Base-by-base conservation (phyloP, 2,888 invertebrate genomes). In the Agonum fuliginosum region DNA sequence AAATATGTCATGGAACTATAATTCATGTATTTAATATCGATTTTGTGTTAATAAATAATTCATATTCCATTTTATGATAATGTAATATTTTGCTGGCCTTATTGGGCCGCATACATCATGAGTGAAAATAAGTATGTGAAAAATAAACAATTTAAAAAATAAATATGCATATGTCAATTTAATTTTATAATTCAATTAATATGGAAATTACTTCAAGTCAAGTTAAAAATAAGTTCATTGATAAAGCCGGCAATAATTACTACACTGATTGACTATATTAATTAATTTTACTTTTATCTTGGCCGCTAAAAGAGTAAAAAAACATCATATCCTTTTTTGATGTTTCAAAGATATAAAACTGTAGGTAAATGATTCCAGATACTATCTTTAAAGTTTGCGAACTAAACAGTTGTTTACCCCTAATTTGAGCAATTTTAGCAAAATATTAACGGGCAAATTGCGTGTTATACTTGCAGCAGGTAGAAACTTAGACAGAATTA, bases 361-460 rank as follows among this genome's bases (percentile, higher is more conserved):
- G 54, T 24, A 54, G 22, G 54, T 24, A 54, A 17, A 48, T 5
- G 3, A 3, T 8, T 2, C 10, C 54, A n/a, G 54, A 54, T 54
- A 54, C 2, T 24, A 27, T 54, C 54, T 22, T 3, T 54, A 54
- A 54, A 54, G 22, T 54, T 54, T 54, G 12, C 24, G n/a, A 54
- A 22, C 51, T 22, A 22, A 6, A 17, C 30, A 30, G 30, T 62
- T 30, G 30, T 30, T 51, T 30, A 62, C 6, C 8, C 17, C 30
- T 62, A 62, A 62, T 62, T 30, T 62, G 1, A 62, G 58, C 17
- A 34, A 62, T 30, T 58, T 58, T 14, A 10, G 14, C 30, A n/a
- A 8, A 24, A 30, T 30, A 62, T 62, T 30, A 62, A 62, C 30
- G 58, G 58, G 12, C 14, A 58, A 30, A 58, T 58, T 62, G 58